Base-by-base conservation (phyloP, 2,888 invertebrate species). In the Drosophila multiciliata region DNA sequence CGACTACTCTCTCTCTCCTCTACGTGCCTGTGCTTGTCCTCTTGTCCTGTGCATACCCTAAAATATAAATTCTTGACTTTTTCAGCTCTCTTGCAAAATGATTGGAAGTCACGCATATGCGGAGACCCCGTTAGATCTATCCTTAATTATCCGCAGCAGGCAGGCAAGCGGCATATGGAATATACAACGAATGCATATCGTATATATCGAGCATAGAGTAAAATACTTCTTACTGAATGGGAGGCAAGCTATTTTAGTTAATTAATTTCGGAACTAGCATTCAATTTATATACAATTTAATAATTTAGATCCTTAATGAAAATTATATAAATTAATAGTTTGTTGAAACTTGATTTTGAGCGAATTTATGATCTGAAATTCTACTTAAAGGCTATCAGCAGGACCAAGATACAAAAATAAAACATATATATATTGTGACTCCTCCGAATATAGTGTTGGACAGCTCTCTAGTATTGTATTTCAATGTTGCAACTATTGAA, bases 51-150 rank as follows among this genome's bases (percentile, higher is more conserved):
- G 77, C 82, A 73, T 84, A 86, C 82, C 82, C 89, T 73, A 67
- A 82, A 74, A 66, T 57, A 57, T 61, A 68, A 66, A 66, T 89
- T 87, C 67, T 82, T 83, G 90, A 83, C 83, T 89, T 63, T 72
- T 35, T 35, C 33, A 26, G 67, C 54, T 74, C 57, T 55, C 29
- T 67, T 26, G 42, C 55, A 55, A 78, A 78, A 82, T 78, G 66
- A 73, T 82, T 75, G 61, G 62, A 83, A 83, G 83, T 83, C 83
- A 83, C 86, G 90, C 88, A 89, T 78, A 68, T 57, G 40, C 63
- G 57, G 29, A 63, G 84, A 61, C 82, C 55, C 81, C 81, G 82
- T 82, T 78, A 78, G 77, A 78, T 60, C 72, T 35, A 29, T 78
- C 68, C 90, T 82, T 87, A 87, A 87, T 83, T 87, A 87, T 84